Base-by-base conservation (phyloP, 2,888 invertebrate genomes). In the Sphaerophoria taeniata region DNA sequence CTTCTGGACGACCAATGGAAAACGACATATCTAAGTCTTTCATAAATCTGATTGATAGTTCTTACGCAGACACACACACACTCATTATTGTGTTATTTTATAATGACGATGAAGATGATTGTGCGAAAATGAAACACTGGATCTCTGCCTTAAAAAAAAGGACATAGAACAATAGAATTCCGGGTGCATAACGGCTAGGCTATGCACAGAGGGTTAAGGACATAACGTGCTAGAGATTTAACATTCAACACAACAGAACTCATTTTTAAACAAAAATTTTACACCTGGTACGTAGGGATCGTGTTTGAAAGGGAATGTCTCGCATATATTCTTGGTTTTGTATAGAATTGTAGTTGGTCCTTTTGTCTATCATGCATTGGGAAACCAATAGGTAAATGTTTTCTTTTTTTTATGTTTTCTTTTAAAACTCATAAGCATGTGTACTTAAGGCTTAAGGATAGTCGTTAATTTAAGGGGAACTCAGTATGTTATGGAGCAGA, bases 41-140 rank as follows among this genome's bases (percentile, higher is more conserved):
- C 9, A 11, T 43, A 43, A 9, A 7, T 43, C 7, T 7, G 12
- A 11, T 43, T 0, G 11, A 43, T 43, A 9, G 11, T 43, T 43
- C 0, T 12, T 11, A 43, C 6, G 43, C 9, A 43, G 12, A 43
- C 43, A 7, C 43, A 43, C 43, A 43, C 11, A 43, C 43, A 43
- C 43, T 43, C 12, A 43, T 43, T 11, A 43, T 6, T 43, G 11
- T 39, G 9, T 39, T 49, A 36, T 31, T 36, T 2, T 60, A 39
- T 70, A 70, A 83, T 74, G 70, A 79, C 79, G 79, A 79, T 78
- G 70, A 79, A 74, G 79, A 79, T 78, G 63, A 69, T 69, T 72
- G 71, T 78, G 75, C 61, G 61, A 75, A 80, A 75, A 80, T 76
- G 81, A 76, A 81, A 81, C 81, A 81, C 71, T 55, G 73, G 49